Conservation (phyloP, 2,888 invertebrate genomes). For the Phania funesta region DNA sequence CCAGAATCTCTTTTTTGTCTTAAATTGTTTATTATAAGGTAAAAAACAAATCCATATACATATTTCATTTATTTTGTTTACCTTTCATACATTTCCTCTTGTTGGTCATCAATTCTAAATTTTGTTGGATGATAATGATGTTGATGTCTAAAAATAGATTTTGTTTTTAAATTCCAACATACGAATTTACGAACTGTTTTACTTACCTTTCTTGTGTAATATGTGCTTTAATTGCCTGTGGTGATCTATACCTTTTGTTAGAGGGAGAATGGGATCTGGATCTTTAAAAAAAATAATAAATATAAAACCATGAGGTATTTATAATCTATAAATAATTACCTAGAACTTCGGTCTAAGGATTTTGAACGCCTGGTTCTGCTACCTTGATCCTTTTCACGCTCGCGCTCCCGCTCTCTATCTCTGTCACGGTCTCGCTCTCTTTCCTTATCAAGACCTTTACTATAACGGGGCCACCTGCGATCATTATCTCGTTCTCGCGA, state of each 20-base stretch:
- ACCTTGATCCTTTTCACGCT: conserved; percentile 68
- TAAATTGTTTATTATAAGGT: background rate
- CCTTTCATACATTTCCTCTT: conserved; percentile 52
- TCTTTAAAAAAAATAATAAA: conserved; percentile 58
- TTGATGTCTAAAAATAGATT: conserved; percentile 36
- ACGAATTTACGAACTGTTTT: background rate
- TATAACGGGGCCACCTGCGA: conserved; percentile 60
- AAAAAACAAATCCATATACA: background rate
- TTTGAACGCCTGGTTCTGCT: conserved; percentile 69
- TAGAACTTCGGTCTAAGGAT: conserved; percentile 71
- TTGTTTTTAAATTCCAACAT: background rate
- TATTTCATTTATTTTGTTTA: conserved; percentile 7
- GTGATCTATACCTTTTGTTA: conserved; percentile 73
- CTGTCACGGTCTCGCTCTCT: conserved; percentile 63
- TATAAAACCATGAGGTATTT: background rate
- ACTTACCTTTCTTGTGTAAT: conserved; percentile 69
- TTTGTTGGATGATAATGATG: conserved; percentile 57
- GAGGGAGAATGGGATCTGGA: conserved; percentile 72
- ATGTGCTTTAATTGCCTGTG: conserved; percentile 70
- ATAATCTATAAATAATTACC: conserved; percentile 56
- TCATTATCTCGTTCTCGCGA: conserved; percentile 69
- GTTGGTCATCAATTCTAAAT: conserved; percentile 48
- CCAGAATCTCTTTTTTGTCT: conserved; percentile 49
- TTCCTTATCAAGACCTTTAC: conserved; percentile 69
- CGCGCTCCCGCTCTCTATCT: conserved; percentile 45